phyloP scores from a whole-genome alignment of 2,797 vertebrate genomes.

The Aselliscus stoliczkanus region DNA sequence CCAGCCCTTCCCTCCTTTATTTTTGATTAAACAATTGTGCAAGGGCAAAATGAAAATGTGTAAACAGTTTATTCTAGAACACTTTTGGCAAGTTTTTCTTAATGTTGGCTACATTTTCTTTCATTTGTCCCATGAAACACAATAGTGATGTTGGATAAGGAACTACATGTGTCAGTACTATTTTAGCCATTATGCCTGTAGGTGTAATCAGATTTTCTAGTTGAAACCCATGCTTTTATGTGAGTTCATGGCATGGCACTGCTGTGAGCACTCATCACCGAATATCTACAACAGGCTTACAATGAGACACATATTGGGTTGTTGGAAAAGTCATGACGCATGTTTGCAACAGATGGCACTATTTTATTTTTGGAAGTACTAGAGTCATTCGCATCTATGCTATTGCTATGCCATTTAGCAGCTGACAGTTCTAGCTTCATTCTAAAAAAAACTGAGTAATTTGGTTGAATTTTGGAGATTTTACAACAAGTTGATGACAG shows the following conservation, averaged over 20 bases:
- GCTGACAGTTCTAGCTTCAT: too few species aligned
- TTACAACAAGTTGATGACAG: too few species aligned
- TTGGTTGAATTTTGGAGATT: too few species aligned
- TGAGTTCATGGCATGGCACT: not conserved
- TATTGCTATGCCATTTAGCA: too few species aligned
- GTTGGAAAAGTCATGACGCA: too few species aligned
- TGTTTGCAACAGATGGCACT: too few species aligned
- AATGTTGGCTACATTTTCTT: not conserved
- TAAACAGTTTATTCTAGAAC: conserved; percentile 40
- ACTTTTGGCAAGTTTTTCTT: conserved; percentile 13
- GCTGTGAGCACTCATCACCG: conserved; percentile 18
- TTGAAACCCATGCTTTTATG: not conserved
- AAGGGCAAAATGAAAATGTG: conserved; percentile 28
- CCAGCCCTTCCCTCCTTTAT: not conserved
- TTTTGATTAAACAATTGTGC: conserved; percentile 35
- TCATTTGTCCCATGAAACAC: conserved; percentile 33
- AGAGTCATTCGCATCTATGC: too few species aligned
- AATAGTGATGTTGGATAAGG: not conserved
- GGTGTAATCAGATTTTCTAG: conserved; percentile 34
- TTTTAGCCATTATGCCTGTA: conserved; percentile 14
- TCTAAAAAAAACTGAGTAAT: too few species aligned
- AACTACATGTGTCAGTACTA: not conserved
- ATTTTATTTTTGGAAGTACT: too few species aligned
- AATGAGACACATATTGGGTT: not conserved
- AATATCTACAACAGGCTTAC: not conserved